phyloP scores from a whole-genome alignment of 2,888 invertebrate species.

The Gari tellinella region DNA sequence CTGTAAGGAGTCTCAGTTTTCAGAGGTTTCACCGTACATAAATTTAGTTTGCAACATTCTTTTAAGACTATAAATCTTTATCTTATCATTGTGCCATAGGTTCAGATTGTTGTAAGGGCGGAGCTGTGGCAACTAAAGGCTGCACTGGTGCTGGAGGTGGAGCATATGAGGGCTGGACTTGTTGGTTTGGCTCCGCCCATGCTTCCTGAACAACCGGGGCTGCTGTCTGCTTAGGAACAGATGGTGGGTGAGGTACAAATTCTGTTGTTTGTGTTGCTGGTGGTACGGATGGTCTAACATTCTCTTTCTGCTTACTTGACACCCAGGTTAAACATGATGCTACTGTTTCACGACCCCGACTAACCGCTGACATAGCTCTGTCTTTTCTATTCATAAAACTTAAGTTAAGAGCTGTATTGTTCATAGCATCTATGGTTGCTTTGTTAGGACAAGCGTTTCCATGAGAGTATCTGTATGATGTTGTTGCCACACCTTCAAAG shows the following conservation, averaged over 20 bases:
- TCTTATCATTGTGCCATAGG: slow-evolving; percentile 39
- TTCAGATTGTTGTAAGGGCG: slow-evolving; percentile 17
- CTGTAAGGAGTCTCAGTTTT: too few species aligned
- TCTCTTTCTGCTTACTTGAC: slow-evolving; percentile 31
- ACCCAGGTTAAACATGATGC: slow-evolving; percentile 79
- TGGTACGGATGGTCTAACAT: slow-evolving; percentile 43
- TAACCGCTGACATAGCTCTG: slow-evolving; percentile 66
- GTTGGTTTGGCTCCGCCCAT: slow-evolving; percentile 42
- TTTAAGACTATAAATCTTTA: background rate
- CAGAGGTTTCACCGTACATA: too few species aligned
- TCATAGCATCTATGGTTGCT: slow-evolving; percentile 71
- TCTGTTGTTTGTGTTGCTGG: slow-evolving; percentile 60
- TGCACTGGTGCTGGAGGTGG: slow-evolving; percentile 47
- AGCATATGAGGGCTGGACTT: slow-evolving; percentile 32
- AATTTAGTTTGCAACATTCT: too few species aligned
- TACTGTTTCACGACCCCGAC: slow-evolving; percentile 72
- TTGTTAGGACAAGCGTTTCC: slow-evolving; percentile 75
- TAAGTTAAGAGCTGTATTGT: slow-evolving; percentile 72
- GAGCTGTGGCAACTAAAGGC: slow-evolving; percentile 5
- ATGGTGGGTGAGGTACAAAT: slow-evolving; percentile 64
- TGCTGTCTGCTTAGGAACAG: slow-evolving; percentile 33
- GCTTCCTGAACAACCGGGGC: slow-evolving; percentile 24
- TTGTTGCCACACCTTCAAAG: slow-evolving; percentile 74
- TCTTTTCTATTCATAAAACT: slow-evolving; percentile 68
- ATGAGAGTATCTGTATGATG: slow-evolving; percentile 80